Conservation (phyloP, 2,888 invertebrate genomes). For the Erpobdella octoculata region DNA sequence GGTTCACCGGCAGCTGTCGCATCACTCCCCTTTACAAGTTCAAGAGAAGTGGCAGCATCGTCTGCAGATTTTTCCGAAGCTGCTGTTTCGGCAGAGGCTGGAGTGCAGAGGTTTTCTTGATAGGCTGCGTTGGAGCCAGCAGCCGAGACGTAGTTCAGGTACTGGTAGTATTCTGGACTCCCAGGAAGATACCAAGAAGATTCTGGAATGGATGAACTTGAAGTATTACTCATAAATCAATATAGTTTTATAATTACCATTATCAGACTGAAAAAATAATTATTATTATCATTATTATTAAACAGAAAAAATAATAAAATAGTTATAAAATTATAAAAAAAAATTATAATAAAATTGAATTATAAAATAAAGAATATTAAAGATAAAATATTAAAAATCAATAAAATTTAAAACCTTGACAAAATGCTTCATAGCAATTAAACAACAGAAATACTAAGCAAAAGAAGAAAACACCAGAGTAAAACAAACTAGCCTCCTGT, state of each 20-base stretch:
- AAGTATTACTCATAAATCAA: too few species aligned
- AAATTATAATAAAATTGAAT: neutral
- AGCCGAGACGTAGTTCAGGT: neutral
- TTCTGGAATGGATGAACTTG: too few species aligned
- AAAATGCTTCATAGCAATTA: neutral
- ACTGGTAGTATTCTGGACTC: neutral
- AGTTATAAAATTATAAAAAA: too few species aligned
- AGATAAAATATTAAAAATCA: neutral
- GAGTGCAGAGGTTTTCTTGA: neutral
- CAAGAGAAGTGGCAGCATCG: neutral
- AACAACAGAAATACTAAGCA: neutral
- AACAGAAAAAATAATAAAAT: too few species aligned
- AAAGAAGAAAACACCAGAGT: neutral
- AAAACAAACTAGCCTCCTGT: constrained; percentile 51
- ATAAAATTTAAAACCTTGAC: neutral
- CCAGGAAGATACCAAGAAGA: constrained; percentile 21
- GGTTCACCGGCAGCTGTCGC: neutral
- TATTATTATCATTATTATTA: too few species aligned
- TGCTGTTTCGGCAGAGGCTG: neutral
- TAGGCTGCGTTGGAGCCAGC: neutral
- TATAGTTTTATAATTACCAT: too few species aligned
- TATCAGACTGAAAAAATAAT: too few species aligned
- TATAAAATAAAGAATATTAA: neutral
- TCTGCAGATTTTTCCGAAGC: neutral
- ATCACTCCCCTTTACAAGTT: neutral